Percentiles rank a stretch among this genome's conserved stretches.
These are phyloP conservation scores for Zoanthus gigantus DNA, from an alignment of 92 coral and sea anemone species.

Conservation along the genomic window DNA sequence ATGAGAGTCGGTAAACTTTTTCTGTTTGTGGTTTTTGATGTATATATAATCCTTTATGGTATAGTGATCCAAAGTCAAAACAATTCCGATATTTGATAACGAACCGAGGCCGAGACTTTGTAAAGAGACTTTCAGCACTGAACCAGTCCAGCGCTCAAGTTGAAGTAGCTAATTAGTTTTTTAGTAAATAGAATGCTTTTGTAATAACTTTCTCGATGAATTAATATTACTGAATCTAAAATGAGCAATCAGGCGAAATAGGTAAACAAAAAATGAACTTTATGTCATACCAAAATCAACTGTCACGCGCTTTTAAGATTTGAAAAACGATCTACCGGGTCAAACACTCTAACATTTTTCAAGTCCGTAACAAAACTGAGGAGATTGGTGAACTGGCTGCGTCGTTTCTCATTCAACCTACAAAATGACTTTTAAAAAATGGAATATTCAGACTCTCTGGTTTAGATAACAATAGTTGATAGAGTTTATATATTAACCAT, in stretches of 20 bases:
- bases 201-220: constrained; percentile 12
- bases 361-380: too few species aligned
- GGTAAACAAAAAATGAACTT: not conserved
- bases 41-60: not conserved
- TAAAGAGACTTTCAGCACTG: not conserved
- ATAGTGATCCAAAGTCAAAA: not conserved
- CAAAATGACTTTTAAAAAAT: too few species aligned
- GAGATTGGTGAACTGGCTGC: not conserved
- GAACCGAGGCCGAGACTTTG: not conserved
- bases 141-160: not conserved
- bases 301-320: not conserved
- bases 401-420: not conserved
- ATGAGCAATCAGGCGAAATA: not conserved
- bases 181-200: constrained; percentile 17
- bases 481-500: too few species aligned
- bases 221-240: not conserved
- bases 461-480: not conserved
- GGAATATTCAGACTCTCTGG: constrained; percentile 13
- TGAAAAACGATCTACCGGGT: too few species aligned
- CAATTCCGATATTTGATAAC: not conserved
- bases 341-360: too few species aligned
- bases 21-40: too few species aligned
- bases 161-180: not conserved
- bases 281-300: not conserved
- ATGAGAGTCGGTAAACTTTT: too few species aligned